Evolutionary conservation across 2,113 vertebrate genomes (phyloP).

Genomic region (Tupaia chinensis): DNA sequence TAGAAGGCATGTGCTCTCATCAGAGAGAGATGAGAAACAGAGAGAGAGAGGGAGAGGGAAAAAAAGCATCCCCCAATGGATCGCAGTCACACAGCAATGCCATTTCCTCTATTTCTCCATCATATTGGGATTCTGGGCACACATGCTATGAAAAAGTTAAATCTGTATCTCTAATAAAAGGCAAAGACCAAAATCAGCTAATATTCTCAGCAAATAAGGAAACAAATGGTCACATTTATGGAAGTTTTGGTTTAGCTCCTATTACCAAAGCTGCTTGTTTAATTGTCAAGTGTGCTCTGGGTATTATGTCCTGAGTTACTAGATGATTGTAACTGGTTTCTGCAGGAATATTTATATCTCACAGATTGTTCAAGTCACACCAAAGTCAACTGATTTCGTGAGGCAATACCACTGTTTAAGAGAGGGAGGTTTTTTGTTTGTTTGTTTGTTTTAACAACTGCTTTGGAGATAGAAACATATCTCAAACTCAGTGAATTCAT

Average conservation of each 20-base stretch:
- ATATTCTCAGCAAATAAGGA: conserved; percentile 30
- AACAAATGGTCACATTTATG: neutral
- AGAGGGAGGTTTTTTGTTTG: neutral
- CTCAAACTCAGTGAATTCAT: conserved; percentile 10
- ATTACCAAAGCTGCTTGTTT: neutral
- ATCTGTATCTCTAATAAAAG: neutral
- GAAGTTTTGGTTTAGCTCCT: neutral
- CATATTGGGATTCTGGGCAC: too few species aligned
- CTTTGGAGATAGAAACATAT: conserved; percentile 29
- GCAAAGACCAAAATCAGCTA: conserved; percentile 41
- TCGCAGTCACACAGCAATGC: too few species aligned
- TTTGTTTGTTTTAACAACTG: conserved; percentile 6
- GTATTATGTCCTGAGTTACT: neutral
- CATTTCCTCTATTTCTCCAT: too few species aligned
- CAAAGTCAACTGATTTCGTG: conserved; percentile 17
- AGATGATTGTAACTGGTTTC: conserved; percentile 29
- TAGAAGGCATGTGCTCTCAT: too few species aligned
- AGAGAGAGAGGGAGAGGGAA: too few species aligned
- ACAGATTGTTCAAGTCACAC: neutral
- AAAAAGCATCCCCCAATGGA: too few species aligned
- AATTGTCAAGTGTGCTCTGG: neutral
- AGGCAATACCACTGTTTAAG: neutral
- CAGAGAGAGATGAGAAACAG: too few species aligned
- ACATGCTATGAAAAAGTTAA: neutral
- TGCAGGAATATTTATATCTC: neutral